Evolutionary conservation across 1,140 invertebrate genomes (phyloP).

Genomic region (Drosophila busckii): DNA sequence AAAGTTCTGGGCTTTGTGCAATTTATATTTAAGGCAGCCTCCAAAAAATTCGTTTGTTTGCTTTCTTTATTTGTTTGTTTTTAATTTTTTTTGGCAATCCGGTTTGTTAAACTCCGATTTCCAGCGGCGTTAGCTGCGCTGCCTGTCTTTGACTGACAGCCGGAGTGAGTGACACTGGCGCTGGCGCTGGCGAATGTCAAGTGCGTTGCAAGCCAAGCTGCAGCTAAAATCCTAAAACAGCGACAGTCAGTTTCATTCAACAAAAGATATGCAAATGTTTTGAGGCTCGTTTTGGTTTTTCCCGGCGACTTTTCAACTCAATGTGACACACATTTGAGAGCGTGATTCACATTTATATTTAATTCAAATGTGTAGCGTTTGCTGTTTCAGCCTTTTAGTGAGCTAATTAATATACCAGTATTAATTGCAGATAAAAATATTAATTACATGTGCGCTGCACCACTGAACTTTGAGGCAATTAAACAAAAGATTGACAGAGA

Average conservation of each 20-base stretch:
- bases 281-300: constrained; percentile 7
- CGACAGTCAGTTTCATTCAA: constrained; percentile 2
- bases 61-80: constrained; percentile 26
- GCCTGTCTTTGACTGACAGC: constrained; percentile 26
- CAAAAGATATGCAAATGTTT: constrained; percentile 57
- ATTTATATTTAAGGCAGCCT: constrained; percentile 67
- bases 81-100: constrained; percentile 6
- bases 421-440: constrained; percentile 58
- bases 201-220: constrained; percentile 41
- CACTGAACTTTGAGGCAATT: constrained; percentile 63
- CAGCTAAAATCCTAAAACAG: background rate
- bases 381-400: constrained; percentile 16
- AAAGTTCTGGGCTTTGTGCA: constrained; percentile 57
- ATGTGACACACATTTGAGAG: constrained; percentile 57
- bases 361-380: constrained; percentile 23
- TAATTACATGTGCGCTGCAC: constrained; percentile 59
- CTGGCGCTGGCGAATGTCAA: constrained; percentile 33
- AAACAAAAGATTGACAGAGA: background rate
- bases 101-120: constrained; percentile 54
- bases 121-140: constrained; percentile 1
- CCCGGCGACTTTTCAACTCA: constrained; percentile 33
- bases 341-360: constrained; percentile 31
- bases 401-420: constrained; percentile 51
- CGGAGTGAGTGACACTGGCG: constrained; percentile 65
- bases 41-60: constrained; percentile 42